phyloP scores from a whole-genome alignment of 2,888 invertebrate genomes.

The Polymixis flavicincta region DNA sequence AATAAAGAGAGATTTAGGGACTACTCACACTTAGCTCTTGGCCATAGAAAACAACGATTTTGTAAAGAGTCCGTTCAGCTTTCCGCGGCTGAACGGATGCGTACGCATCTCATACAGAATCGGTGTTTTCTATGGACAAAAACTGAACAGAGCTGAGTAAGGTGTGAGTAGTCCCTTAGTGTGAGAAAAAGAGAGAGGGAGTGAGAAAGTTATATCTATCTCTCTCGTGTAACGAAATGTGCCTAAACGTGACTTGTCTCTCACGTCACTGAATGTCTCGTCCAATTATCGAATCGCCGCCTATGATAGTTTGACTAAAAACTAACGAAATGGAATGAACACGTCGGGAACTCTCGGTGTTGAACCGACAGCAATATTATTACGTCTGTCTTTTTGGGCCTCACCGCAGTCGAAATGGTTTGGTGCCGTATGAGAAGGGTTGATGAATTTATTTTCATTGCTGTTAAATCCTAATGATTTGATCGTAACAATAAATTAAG shows the following conservation, averaged over 20 bases:
- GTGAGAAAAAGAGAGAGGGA: too few relatives aligned
- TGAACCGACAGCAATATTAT: background rate
- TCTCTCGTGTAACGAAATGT: background rate
- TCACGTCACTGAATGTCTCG: background rate
- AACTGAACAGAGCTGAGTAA: too few relatives aligned
- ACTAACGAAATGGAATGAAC: background rate
- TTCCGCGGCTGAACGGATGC: too few relatives aligned
- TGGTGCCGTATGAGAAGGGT: constrained; percentile 31
- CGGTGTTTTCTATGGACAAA: too few relatives aligned
- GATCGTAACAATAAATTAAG: constrained; percentile 15
- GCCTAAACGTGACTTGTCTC: background rate
- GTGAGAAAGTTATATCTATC: background rate
- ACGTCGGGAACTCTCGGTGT: too few relatives aligned
- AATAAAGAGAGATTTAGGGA: background rate
- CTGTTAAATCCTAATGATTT: constrained; percentile 2
- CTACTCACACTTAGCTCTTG: too few relatives aligned
- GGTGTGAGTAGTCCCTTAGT: too few relatives aligned
- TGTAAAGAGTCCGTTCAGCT: too few relatives aligned
- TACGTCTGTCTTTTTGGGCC: background rate
- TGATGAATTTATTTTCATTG: constrained; percentile 22
- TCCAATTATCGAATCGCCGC: background rate
- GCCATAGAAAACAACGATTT: too few relatives aligned
- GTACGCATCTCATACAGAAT: too few relatives aligned
- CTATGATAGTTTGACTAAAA: background rate
- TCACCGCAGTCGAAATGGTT: background rate